phyloP scores from a whole-genome alignment of 1,140 invertebrate genomes.

The Pantala flavescens region DNA sequence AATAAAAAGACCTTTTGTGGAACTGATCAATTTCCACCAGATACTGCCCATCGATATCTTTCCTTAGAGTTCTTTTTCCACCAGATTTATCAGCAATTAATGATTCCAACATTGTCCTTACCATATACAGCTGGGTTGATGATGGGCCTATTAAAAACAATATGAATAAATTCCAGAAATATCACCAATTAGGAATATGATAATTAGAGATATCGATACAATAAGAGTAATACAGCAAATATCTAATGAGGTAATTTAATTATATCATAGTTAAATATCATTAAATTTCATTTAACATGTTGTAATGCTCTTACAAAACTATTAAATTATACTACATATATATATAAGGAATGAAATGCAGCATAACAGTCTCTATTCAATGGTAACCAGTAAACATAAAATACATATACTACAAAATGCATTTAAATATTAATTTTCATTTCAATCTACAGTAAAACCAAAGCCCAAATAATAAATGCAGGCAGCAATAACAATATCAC shows the following conservation, averaged over 20 bases:
- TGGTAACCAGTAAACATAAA: background rate
- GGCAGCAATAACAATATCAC: background rate
- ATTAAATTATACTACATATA: background rate
- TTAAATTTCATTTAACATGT: too few relatives aligned
- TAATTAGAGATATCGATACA: too few relatives aligned
- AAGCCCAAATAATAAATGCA: background rate
- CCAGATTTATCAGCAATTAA: slow-evolving; percentile 95
- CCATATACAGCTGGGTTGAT: slow-evolving; percentile 96
- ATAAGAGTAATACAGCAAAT: too few relatives aligned
- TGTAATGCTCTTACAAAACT: background rate
- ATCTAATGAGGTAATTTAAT: too few relatives aligned
- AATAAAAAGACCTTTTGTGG: slow-evolving; percentile 93
- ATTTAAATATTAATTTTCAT: background rate
- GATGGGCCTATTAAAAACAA: slow-evolving; percentile 52
- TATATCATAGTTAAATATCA: too few relatives aligned
- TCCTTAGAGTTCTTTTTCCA: slow-evolving; percentile 84
- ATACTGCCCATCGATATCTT: slow-evolving; percentile 91
- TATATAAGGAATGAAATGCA: background rate
- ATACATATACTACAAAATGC: background rate
- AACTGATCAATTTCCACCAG: slow-evolving; percentile 88
- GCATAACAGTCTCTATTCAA: background rate
- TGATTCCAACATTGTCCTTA: slow-evolving; percentile 96
- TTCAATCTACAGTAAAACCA: background rate
- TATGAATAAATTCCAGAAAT: background rate
- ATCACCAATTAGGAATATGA: too few relatives aligned